Evolutionary conservation across 2,113 vertebrate genomes (phyloP), one percentile per base, ranked within the genome.

Genomic region (Spilogale gracilis): DNA sequence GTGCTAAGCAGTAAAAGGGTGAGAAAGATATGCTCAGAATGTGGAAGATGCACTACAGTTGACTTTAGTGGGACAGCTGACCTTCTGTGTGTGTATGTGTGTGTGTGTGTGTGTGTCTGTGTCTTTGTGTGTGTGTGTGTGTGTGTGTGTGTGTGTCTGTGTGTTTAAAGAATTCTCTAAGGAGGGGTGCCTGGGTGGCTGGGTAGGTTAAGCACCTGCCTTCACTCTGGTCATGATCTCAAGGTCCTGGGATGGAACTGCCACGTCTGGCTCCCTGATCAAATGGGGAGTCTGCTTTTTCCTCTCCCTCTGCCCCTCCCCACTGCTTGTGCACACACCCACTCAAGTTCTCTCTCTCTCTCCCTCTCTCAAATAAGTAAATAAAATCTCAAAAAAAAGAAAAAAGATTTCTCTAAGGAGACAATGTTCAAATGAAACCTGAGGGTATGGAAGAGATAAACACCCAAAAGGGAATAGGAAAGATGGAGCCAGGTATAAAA

Each of bases 301-400:
- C 65, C 30, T 38, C 67, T 69, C 67, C 67, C 7, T 69, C 32
- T 69, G 32, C 32, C 67, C 67, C 17, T 20, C 32, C 32, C 32
- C 1, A 1, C 16, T 6, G 32, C 67, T 20, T 7, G 1, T 25
- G 32, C 12, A 3, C 38, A 3, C 27, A 0, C 6, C 9, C 60
- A 32, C 61, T 52, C 32, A 3, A 17, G 32, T 30, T 32, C 6
- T 69, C 32, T 69, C 67, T 69, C 67, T 32, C 65, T 18, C 65
- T 32, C 6, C n/a, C 32, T 69, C 67, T 69, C 67, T 32, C 65
- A 17, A 38, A 38, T 45, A 69, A 65, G 63, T 65, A 65, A 69
- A 69, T 38, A 69, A 69, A 38, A 69, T 69, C 32, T 38, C 9
- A 2, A 18, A n/a, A n/a, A 63, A n/a, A 61, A 30, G 14, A 65